These are phyloP conservation scores for Brachypalpus laphriformis DNA, from an alignment of 2,888 invertebrate species.

Conservation along the genomic window DNA sequence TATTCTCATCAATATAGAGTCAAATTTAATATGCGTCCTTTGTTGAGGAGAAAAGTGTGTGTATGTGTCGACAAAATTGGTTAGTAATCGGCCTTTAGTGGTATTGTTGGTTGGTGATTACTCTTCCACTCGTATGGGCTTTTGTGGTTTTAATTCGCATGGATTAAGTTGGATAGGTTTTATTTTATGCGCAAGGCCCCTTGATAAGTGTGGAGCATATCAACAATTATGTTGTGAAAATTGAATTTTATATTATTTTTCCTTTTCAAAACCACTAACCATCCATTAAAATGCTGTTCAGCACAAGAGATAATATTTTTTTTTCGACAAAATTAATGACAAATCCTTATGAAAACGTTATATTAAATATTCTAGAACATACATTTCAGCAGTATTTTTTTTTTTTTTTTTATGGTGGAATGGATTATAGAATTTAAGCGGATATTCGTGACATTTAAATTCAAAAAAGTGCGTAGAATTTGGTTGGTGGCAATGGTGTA, in stretches of 20 bases:
- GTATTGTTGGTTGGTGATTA: constrained; percentile 12
- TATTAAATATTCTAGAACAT: neutral
- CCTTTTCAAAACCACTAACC: neutral
- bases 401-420: neutral
- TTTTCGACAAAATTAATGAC: neutral
- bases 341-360: constrained; percentile 6
- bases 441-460: neutral
- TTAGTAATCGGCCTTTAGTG: constrained; percentile 8
- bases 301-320: too few relatives aligned
- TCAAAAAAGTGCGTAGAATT: neutral
- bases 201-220: neutral
- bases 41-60: neutral
- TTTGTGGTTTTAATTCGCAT: constrained; percentile 8
- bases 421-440: neutral
- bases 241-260: constrained; percentile 1
- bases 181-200: neutral
- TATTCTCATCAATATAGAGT: neutral
- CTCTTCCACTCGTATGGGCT: constrained; percentile 7
- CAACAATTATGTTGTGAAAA: constrained; percentile 11
- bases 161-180: neutral
- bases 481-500: too few relatives aligned
- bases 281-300: neutral
- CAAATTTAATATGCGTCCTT: constrained; percentile 18
- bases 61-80: constrained; percentile 10
- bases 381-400: neutral